Evolutionary conservation across 2,113 vertebrate genomes (phyloP).

Genomic region (Regulus satrapa): DNA sequence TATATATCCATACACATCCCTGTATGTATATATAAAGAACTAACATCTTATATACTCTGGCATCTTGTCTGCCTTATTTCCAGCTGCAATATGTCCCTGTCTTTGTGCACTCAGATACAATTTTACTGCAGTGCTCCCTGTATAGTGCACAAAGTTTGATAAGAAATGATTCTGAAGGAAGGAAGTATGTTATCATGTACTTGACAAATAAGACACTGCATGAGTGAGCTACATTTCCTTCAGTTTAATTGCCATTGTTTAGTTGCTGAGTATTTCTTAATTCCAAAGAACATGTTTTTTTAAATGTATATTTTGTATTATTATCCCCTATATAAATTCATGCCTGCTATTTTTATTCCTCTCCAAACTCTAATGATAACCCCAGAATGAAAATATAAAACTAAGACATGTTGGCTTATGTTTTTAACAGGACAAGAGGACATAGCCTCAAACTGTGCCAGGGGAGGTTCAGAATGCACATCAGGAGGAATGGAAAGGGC

Average conservation of each 20-base stretch:
- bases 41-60: background rate
- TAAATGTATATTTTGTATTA: background rate
- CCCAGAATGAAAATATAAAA: background rate
- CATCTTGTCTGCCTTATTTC: background rate
- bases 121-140: background rate
- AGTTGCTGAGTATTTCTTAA: background rate
- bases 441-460: background rate
- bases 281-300: background rate
- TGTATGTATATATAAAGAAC: background rate
- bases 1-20: too few species aligned
- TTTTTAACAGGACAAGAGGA: background rate
- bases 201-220: background rate
- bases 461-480: background rate
- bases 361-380: background rate
- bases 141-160: background rate
- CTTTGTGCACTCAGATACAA: rapidly evolving
- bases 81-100: background rate
- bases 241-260: background rate
- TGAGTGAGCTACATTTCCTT: background rate
- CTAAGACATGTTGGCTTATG: rapidly evolving
- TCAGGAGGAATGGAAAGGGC: background rate
- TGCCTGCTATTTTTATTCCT: background rate
- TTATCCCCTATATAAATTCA: background rate
- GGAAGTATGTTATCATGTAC: background rate
- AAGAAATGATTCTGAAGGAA: background rate